Percentiles rank a stretch among this genome's conserved stretches.
Conservation (phyloP, 2,797 vertebrate genomes). For the Kryptolebias ocellatus region DNA sequence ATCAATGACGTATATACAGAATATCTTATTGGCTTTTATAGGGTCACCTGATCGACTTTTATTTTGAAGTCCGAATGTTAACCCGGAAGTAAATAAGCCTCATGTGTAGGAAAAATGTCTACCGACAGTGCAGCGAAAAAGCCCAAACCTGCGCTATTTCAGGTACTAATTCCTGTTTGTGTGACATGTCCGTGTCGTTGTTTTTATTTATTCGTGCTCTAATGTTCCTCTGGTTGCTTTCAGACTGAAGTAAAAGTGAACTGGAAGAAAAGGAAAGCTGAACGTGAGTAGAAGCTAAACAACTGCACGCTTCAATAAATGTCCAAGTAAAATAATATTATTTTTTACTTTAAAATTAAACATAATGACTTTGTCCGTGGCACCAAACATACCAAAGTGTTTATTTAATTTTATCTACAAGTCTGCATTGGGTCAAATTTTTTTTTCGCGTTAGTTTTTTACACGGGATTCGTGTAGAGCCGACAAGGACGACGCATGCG, state of each 20-base stretch:
- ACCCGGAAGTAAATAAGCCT: constrained; percentile 62
- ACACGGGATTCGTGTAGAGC: too few species aligned
- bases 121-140: constrained; percentile 43
- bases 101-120: constrained; percentile 74
- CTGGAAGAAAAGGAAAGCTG: constrained; percentile 81
- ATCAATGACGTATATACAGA: too few species aligned
- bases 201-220: rapidly evolving
- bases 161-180: constrained; percentile 40
- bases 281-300: constrained; percentile 70
- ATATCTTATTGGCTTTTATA: too few species aligned
- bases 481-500: too few species aligned
- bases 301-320: not conserved
- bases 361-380: too few species aligned
- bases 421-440: too few species aligned
- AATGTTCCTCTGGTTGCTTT: not conserved
- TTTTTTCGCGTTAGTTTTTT: too few species aligned
- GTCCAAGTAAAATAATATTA: not conserved
- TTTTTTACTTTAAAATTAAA: too few species aligned
- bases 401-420: too few species aligned
- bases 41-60: constrained; percentile 6
- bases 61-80: constrained; percentile 32
- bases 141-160: constrained; percentile 22
- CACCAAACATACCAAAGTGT: too few species aligned
- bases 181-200: rapidly evolving
- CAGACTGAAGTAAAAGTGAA: constrained; percentile 68